These are phyloP conservation scores for Microtus richardsoni DNA, from an alignment of 2,113 vertebrate species.

Conservation along the genomic window DNA sequence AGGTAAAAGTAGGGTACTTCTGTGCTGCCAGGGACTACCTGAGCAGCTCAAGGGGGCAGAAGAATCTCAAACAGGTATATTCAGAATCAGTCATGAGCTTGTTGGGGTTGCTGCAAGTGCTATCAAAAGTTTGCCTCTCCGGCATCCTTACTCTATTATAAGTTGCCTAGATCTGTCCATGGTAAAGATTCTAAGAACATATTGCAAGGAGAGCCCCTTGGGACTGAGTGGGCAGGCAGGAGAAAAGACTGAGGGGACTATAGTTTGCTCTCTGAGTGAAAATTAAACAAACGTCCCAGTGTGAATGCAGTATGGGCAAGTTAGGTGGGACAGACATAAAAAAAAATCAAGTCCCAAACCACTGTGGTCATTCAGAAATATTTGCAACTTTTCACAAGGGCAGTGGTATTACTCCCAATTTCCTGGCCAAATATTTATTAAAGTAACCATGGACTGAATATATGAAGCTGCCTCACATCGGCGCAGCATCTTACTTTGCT, in stretches of 20 bases:
- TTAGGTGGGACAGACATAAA: constrained; percentile 56
- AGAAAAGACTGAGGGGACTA: not conserved
- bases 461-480: constrained; percentile 49
- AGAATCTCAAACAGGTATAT: not conserved
- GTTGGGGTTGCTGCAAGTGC: not conserved
- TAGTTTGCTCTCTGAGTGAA: constrained; percentile 18
- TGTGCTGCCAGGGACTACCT: not conserved
- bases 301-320: constrained; percentile 32
- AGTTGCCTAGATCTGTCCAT: constrained; percentile 39
- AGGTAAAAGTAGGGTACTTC: not conserved
- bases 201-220: not conserved
- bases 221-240: not conserved
- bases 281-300: constrained; percentile 64
- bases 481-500: constrained; percentile 57
- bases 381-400: constrained; percentile 76
- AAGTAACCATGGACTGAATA: constrained; percentile 56
- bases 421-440: constrained; percentile 74
- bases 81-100: not conserved
- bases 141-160: constrained; percentile 13
- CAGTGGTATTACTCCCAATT: constrained; percentile 62
- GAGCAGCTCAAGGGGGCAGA: not conserved
- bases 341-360: constrained; percentile 66
- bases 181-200: constrained; percentile 47
- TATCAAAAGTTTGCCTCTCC: not conserved
- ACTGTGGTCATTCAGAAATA: constrained; percentile 70